Evolutionary conservation across 2,888 invertebrate genomes (phyloP).

Genomic region (Melanchra persicariae): DNA sequence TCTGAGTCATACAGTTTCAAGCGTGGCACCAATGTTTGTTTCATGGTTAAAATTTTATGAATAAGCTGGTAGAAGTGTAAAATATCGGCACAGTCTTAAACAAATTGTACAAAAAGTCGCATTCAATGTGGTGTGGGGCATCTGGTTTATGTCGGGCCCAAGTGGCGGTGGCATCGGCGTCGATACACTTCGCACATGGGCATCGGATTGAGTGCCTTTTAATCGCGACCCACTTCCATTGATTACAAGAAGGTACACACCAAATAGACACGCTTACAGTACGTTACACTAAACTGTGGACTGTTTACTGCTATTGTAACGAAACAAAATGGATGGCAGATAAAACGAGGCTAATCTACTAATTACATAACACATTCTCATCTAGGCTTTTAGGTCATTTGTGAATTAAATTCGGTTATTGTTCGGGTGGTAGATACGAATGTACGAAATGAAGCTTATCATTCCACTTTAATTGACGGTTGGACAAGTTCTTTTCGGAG

Average conservation of each 20-base stretch:
- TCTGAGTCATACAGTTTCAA: not conserved
- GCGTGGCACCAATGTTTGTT: not conserved
- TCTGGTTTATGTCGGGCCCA: constrained; percentile 80
- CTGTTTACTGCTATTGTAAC: constrained; percentile 53
- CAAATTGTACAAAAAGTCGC: constrained; percentile 71
- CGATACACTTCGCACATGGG: constrained; percentile 81
- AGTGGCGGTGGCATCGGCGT: constrained; percentile 74
- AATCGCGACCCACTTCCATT: constrained; percentile 79
- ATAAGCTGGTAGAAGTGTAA: constrained; percentile 26
- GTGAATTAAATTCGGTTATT: constrained; percentile 36
- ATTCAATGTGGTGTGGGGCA: constrained; percentile 71
- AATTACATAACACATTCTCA: constrained; percentile 35
- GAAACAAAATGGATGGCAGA: constrained; percentile 41
- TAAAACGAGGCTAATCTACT: constrained; percentile 42
- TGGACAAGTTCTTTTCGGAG: not conserved
- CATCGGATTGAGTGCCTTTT: constrained; percentile 79
- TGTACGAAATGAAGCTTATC: constrained; percentile 10
- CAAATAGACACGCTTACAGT: constrained; percentile 53
- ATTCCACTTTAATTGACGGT: not conserved
- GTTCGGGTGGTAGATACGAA: not conserved
- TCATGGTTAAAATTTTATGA: not conserved
- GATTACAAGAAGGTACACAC: constrained; percentile 69
- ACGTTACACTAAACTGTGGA: constrained; percentile 40
- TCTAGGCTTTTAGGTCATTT: constrained; percentile 31
- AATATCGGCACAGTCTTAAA: constrained; percentile 54